Base-by-base conservation (phyloP, 1,140 invertebrate species). In the Listronotus oregonensis region DNA sequence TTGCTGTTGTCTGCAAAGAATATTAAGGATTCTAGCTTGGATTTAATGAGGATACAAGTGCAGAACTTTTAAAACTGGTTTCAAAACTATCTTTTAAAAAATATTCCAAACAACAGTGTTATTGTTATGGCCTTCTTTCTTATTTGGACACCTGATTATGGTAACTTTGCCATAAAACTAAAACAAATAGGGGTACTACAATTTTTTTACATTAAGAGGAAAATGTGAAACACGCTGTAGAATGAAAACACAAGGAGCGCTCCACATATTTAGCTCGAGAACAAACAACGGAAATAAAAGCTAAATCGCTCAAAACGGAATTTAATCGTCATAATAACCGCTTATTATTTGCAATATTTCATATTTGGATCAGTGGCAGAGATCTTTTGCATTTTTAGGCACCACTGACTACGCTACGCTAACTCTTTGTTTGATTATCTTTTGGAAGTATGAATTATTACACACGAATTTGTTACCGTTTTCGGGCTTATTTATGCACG, bases 301-400 rank as follows among this genome's bases (percentile, higher is more conserved):
- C 11, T 49, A 56, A 64, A 56, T 46, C 62, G 54, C 39, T 56
- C 21, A 40, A 56, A 64, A 64, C 37, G 47, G 52, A 47, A 47
- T 43, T 39, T 51, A 61, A 50, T 50, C 49, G 59, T 34, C 46
- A 61, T 61, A 61, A 63, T 47, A 64, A 57, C 62, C 62, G 43
- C 14, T 52, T 51, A 64, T 64, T 64, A 64, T 57, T 64, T 57
- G 62, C 56, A 64, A 64, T 64, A 64, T 56, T 64, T 64, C 62
- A 64, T 64, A 64, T 49, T 64, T 49, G 15, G 39, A 64, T 64
- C 61, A 14, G 34, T 32, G 50, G 34, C 32, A 31, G 17, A 37
- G 54, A 57, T 57, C 15, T 51, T 63, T 63, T 63, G 61, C 61
- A 63, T 63, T 63, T 63, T 63, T 63, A 61, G 59, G 59, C 59